These are phyloP conservation scores for Linepithema humile DNA, from an alignment of 1,140 invertebrate species.

Conservation along the genomic window DNA sequence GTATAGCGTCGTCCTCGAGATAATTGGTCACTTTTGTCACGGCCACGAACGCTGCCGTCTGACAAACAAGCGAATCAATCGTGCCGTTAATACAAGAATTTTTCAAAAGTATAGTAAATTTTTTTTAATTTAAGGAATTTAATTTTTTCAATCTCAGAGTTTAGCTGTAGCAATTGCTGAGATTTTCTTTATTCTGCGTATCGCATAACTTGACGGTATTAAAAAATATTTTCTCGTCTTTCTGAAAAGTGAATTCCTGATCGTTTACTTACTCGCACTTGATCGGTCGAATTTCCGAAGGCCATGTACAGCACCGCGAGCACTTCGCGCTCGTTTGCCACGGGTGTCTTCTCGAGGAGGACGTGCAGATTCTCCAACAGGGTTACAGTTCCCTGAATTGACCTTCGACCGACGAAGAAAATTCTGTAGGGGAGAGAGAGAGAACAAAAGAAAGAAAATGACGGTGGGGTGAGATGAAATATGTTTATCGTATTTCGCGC, in stretches of 20 bases:
- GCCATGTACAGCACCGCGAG: conserved; percentile 95
- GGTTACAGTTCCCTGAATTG: conserved; percentile 95
- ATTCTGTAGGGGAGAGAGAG: conserved; percentile 82
- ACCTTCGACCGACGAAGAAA: conserved; percentile 93
- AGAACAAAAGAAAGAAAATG: background rate
- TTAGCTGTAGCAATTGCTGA: background rate
- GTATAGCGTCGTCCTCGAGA: conserved; percentile 93
- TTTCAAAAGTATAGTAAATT: background rate
- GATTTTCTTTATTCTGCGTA: background rate
- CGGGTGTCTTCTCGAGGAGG: conserved; percentile 94
- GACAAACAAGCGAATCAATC: conserved; percentile 63
- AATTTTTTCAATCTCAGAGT: background rate
- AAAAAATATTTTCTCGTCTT: background rate
- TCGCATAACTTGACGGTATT: background rate
- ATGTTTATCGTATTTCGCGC: conserved; percentile 15
- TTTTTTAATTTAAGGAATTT: background rate
- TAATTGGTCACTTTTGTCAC: conserved; percentile 94
- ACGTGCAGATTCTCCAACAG: conserved; percentile 96
- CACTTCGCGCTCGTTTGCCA: conserved; percentile 92
- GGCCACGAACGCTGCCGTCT: conserved; percentile 96
- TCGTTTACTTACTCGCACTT: conserved; percentile 91
- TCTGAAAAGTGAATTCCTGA: background rate
- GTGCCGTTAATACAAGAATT: background rate
- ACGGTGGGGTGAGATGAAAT: background rate
- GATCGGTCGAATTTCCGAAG: conserved; percentile 95